These are phyloP conservation scores for Paedocypris sp. DNA, from an alignment of 2,113 vertebrate genomes.

Conservation along the genomic window DNA sequence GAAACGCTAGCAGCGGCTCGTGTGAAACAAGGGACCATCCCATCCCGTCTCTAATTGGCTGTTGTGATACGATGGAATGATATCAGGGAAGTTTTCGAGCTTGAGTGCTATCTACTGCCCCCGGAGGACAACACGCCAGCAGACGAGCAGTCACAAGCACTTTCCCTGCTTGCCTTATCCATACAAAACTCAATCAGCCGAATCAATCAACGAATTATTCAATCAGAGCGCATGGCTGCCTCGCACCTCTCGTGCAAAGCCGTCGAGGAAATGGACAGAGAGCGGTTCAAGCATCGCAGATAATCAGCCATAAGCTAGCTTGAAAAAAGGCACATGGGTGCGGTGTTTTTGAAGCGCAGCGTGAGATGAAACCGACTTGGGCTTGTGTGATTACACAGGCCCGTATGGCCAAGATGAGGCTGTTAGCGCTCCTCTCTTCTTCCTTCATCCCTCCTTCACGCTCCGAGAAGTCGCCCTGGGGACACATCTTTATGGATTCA, in stretches of 20 bases:
- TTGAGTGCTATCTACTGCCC: constrained; percentile 29
- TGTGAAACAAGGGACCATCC: constrained; percentile 21
- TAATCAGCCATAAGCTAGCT: neutral
- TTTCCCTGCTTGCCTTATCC: neutral
- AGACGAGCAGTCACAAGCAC: neutral
- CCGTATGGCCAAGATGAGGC: constrained; percentile 27
- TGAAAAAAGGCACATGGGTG: constrained; percentile 22
- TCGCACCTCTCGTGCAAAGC: neutral
- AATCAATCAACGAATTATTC: constrained; percentile 29
- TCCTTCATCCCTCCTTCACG: constrained; percentile 47
- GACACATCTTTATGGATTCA: constrained; percentile 50
- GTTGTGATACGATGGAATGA: constrained; percentile 42
- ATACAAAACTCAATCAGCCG: constrained; percentile 23
- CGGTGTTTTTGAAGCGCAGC: constrained; percentile 31
- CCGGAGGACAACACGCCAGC: neutral
- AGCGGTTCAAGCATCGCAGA: neutral
- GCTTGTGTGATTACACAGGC: constrained; percentile 50
- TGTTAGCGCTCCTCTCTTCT: constrained; percentile 35
- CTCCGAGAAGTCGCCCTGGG: constrained; percentile 46
- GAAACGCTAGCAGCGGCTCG: neutral
- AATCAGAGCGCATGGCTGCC: constrained; percentile 14
- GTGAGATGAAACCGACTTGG: constrained; percentile 43
- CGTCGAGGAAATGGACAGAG: constrained; percentile 17
- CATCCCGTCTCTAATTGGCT: constrained; percentile 48
- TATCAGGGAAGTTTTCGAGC: constrained; percentile 42